phyloP scores from a whole-genome alignment of 2,113 vertebrate genomes.

The Theristicus caerulescens region DNA sequence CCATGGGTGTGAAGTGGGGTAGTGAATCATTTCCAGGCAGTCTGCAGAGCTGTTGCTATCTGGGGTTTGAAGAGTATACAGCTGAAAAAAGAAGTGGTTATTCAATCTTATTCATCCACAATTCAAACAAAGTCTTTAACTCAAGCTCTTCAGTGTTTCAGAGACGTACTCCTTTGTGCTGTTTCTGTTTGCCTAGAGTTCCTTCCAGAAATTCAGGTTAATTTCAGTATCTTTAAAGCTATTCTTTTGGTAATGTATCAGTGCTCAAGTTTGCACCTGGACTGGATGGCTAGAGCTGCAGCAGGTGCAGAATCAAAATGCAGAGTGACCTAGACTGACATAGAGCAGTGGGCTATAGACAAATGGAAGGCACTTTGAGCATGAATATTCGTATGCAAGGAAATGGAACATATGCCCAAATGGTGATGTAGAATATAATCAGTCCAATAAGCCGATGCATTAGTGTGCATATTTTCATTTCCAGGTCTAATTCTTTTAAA shows the following conservation, averaged over 20 bases:
- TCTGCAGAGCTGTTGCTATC: conserved; percentile 11
- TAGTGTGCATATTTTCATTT: background rate
- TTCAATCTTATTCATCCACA: background rate
- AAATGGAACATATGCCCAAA: background rate
- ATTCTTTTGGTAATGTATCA: background rate
- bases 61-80: background rate
- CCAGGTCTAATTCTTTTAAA: background rate
- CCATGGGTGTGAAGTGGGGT: background rate
- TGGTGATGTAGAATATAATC: background rate
- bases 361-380: background rate
- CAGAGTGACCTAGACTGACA: background rate
- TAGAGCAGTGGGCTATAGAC: background rate
- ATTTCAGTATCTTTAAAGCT: background rate
- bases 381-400: background rate
- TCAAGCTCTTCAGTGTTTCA: background rate
- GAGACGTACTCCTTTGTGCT: background rate
- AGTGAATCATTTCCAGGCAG: conserved; percentile 16
- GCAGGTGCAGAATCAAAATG: background rate
- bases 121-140: background rate
- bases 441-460: background rate
- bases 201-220: background rate
- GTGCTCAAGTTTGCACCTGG: background rate
- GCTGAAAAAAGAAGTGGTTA: conserved; percentile 10
- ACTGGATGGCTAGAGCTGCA: background rate
- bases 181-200: background rate